Percentiles rank a stretch among this genome's conserved stretches.
phyloP scores from a whole-genome alignment of 2,113 vertebrate species.

The Serinus canaria region DNA sequence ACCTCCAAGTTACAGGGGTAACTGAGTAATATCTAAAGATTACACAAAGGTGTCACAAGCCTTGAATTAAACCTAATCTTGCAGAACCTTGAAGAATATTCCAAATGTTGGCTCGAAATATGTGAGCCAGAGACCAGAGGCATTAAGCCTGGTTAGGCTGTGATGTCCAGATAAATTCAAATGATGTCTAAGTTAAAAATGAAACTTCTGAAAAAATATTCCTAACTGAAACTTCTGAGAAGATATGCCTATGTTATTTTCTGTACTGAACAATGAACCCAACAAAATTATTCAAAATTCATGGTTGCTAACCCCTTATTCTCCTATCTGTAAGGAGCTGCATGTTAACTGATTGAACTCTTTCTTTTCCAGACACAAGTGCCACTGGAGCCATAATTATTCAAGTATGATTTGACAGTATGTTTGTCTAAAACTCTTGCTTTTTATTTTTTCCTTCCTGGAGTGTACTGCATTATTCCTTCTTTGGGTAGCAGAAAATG shows the following conservation, averaged over 20 bases:
- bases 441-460: background rate
- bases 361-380: background rate
- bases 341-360: background rate
- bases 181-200: background rate
- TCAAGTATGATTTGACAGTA: background rate
- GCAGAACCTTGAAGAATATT: background rate
- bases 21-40: background rate
- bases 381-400: background rate
- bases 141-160: background rate
- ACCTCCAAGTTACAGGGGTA: background rate
- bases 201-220: background rate
- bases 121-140: background rate
- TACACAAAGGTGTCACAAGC: background rate
- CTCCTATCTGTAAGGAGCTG: background rate
- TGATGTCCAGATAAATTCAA: background rate
- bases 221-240: background rate
- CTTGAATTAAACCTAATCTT: background rate
- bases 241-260: background rate
- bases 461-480: background rate
- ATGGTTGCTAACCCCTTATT: background rate
- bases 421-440: constrained; percentile 1
- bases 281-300: background rate
- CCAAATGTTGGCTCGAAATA: background rate
- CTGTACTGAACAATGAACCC: background rate
- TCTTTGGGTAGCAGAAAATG: constrained; percentile 1